phyloP scores from a whole-genome alignment of 2,797 vertebrate genomes.

The Paratrypauchen microcephalus region DNA sequence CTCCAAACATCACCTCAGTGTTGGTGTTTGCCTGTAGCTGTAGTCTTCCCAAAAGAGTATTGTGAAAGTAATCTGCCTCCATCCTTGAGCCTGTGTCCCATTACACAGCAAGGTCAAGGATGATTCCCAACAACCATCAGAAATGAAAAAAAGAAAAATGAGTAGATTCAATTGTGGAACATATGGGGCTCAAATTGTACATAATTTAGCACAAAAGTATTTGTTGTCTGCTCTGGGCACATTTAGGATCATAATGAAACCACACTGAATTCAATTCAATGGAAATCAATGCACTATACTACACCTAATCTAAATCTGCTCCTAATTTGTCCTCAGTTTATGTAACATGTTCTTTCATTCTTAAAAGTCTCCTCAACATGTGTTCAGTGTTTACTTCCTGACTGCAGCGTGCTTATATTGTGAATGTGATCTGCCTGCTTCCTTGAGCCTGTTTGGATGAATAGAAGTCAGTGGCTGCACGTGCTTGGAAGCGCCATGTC shows the following conservation, averaged over 20 bases:
- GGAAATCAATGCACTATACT: not conserved
- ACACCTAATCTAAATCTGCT: not conserved
- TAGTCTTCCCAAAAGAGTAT: constrained; percentile 44
- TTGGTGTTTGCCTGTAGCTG: constrained; percentile 25
- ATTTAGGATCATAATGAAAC: too few species aligned
- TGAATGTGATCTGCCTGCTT: constrained; percentile 45
- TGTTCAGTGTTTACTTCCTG: constrained; percentile 38
- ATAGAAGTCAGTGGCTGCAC: not conserved
- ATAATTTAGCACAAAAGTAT: not conserved
- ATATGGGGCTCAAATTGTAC: not conserved
- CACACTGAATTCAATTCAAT: not conserved
- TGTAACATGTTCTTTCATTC: constrained; percentile 13
- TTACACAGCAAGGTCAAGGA: not conserved
- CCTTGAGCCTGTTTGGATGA: constrained; percentile 64
- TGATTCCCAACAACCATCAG: not conserved
- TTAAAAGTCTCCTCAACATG: constrained; percentile 23
- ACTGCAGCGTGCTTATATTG: constrained; percentile 31
- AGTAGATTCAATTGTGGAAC: too few species aligned
- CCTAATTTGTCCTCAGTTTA: not conserved
- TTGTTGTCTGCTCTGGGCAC: not conserved
- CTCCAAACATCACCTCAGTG: constrained; percentile 32
- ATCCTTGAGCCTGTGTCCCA: constrained; percentile 59
- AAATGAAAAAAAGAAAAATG: not conserved
- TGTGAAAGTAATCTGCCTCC: constrained; percentile 44
- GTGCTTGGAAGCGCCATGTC: constrained; percentile 56